Conservation (phyloP, 2,888 invertebrate species). For the Heliothis peltigera region DNA sequence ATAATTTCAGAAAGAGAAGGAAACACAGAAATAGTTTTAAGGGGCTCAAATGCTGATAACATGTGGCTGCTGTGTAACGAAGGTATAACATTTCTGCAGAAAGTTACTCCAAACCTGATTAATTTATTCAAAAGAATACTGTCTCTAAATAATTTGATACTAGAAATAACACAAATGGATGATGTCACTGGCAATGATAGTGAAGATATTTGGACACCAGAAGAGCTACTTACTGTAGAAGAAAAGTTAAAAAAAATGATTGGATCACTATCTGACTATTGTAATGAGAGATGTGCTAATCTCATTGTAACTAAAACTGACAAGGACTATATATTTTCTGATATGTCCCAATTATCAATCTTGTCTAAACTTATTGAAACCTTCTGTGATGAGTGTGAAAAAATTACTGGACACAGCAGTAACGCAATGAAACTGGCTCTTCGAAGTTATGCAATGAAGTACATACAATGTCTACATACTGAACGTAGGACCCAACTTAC, state of each 20-base stretch:
- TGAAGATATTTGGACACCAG: slow-evolving; percentile 92
- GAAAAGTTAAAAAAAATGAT: slow-evolving; percentile 94
- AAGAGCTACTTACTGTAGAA: slow-evolving; percentile 92
- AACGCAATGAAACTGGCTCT: slow-evolving; percentile 95
- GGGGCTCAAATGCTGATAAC: slow-evolving; percentile 83
- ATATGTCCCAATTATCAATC: slow-evolving; percentile 93
- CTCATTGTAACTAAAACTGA: slow-evolving; percentile 94
- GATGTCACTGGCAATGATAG: slow-evolving; percentile 90
- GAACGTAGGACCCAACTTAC: slow-evolving; percentile 96
- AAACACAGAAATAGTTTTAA: slow-evolving; percentile 83
- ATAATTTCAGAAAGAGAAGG: slow-evolving; percentile 86
- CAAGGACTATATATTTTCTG: slow-evolving; percentile 92
- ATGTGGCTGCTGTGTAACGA: slow-evolving; percentile 91
- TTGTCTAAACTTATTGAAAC: slow-evolving; percentile 94
- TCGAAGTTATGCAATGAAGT: slow-evolving; percentile 96
- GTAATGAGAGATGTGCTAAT: slow-evolving; percentile 97
- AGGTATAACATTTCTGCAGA: slow-evolving; percentile 92
- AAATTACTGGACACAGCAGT: slow-evolving; percentile 93
- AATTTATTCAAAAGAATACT: slow-evolving; percentile 93
- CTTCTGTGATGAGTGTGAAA: slow-evolving; percentile 94
- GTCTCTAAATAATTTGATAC: slow-evolving; percentile 93
- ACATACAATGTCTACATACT: slow-evolving; percentile 97
- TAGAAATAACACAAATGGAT: slow-evolving; percentile 92
- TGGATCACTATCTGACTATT: slow-evolving; percentile 96
- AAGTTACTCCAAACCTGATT: slow-evolving; percentile 91